Conservation (phyloP, 2,113 vertebrate genomes). For the Prochilodus magdalenae region DNA sequence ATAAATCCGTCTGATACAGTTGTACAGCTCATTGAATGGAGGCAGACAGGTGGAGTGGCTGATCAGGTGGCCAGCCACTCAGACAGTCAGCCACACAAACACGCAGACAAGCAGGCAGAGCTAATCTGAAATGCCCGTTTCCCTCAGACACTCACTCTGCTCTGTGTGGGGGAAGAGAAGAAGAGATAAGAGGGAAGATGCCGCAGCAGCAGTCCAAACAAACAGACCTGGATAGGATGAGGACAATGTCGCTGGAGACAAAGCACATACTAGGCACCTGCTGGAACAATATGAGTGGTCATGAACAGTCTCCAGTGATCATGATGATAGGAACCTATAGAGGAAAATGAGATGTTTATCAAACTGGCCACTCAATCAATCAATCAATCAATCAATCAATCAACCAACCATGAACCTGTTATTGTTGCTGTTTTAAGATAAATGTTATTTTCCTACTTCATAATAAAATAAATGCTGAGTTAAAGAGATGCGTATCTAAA, state of each 20-base stretch:
- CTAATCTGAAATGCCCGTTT: slow-evolving; percentile 1
- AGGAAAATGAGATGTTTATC: not conserved
- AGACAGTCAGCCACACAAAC: slow-evolving; percentile 61
- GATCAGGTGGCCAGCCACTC: slow-evolving; percentile 56
- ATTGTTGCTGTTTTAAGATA: no score
- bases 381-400: no score
- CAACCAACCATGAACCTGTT: no score
- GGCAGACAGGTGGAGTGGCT: slow-evolving; percentile 30
- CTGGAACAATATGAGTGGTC: not conserved
- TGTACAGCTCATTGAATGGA: slow-evolving; percentile 4
- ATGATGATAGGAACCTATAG: not conserved
- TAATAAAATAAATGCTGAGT: no score
- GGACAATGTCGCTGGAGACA: not conserved
- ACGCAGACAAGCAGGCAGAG: slow-evolving; percentile 44
- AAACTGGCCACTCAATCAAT: not conserved
- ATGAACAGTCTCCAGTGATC: not conserved
- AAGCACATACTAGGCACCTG: not conserved
- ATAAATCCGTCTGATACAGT: slow-evolving; percentile 7
- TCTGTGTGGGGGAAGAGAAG: not conserved
- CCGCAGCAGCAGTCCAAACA: not conserved
- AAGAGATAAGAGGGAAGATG: not conserved
- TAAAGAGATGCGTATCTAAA: no score
- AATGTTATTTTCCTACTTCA: no score
- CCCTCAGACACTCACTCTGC: not conserved
- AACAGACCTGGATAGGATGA: not conserved